Evolutionary conservation across 92 coral and sea anemone genomes (phyloP).

Genomic region (Heliopora coerulea): DNA sequence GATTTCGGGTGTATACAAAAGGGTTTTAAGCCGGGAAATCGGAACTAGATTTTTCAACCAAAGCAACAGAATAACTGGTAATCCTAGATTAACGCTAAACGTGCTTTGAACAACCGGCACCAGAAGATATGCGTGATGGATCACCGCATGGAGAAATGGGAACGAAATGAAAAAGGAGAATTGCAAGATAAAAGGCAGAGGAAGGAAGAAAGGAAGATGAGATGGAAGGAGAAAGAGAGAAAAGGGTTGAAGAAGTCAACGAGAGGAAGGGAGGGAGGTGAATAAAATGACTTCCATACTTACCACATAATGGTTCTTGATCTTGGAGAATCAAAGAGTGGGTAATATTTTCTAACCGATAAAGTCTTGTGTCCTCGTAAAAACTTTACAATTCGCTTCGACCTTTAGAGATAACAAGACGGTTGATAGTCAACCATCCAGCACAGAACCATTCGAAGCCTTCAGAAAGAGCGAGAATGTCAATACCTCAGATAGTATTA

Average conservation of each 20-base stretch:
- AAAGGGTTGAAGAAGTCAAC: not conserved
- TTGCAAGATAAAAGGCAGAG: no score
- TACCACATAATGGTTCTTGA: slow-evolving; percentile 68
- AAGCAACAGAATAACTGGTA: no score
- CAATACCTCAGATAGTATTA: no score
- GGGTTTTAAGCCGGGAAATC: no score
- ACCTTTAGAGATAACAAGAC: slow-evolving; percentile 47
- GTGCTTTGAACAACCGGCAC: no score
- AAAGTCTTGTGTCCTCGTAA: slow-evolving; percentile 69
- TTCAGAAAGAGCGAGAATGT: no score
- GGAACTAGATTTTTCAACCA: no score
- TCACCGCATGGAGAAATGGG: no score
- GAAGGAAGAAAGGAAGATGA: no score
- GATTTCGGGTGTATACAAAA: no score
- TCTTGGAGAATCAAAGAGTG: slow-evolving; percentile 65
- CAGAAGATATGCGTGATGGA: no score
- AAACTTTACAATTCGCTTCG: slow-evolving; percentile 64
- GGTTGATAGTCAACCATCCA: not conserved
- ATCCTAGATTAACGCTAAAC: no score
- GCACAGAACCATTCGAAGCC: not conserved
- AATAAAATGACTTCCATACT: not conserved
- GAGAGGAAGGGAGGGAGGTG: not conserved
- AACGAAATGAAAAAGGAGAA: not conserved
- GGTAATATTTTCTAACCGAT: slow-evolving; percentile 62
- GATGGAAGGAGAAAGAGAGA: not conserved